Base-by-base conservation (phyloP, 1,140 invertebrate genomes). In the Heterodera schachtii region DNA sequence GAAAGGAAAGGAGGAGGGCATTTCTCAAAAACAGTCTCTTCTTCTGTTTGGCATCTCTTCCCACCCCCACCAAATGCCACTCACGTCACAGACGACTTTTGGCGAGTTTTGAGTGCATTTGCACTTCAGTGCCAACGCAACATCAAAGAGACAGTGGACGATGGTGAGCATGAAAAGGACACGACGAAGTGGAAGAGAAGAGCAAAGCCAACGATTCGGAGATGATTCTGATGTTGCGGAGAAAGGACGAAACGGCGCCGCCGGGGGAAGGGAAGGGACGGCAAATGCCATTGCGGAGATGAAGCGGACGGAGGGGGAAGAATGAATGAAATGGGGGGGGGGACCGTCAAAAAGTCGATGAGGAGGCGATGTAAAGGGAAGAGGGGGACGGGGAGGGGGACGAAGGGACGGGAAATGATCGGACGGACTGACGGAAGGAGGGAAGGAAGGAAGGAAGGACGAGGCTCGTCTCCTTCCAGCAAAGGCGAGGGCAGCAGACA, bases 81-180 rank as follows among this genome's bases (percentile, higher is more conserved):
- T 71, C 70, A 75, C 81, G 57, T 84, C 73, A 44, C 82, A 84
- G 19, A 71, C 57, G 31, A 78, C 75, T 69, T 83, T 82, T 49
- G 74, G 66, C 47, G 78, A 82, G 64, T 73, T 78, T 79, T 84
- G 82, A 47, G 82, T 82, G 44, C 82, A 84, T 67, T 84, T 84
- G 75, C 82, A 84, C 76, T 84, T 84, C 9, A 84, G 75, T n/a
- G 57, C 67, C 31, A 73, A 44, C 9, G 81, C 57, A 44, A 47
- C 49, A 60, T 77, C 66, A 13, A 77, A 83, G 21, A 84, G 41
- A 64, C 57, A 73, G 49, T 74, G 75, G 46, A 79, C 31, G 66
- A 82, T 46, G 43, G 52, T 47, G 44, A 82, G 82, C 31, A 57
- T 19, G 44, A 75, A 57, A 16, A 19, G 49, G 7, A 70, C 7